A percentile compares a stretch with the other conserved stretches of the same genome.
phyloP scores from a whole-genome alignment of 1,140 invertebrate genomes.

The Diorhabda sublineata region DNA sequence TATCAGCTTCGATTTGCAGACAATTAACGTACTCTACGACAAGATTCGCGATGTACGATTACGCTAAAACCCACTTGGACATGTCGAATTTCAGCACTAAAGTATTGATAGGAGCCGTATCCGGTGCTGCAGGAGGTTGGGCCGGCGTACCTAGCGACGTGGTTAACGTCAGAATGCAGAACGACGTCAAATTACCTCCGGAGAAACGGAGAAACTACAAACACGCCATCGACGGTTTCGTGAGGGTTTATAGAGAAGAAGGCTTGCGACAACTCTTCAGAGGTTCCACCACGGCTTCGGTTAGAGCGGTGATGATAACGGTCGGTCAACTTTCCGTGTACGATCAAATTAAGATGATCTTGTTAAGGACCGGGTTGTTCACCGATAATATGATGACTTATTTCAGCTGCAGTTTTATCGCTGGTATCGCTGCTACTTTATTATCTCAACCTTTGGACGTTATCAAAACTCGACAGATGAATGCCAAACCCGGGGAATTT shows the following conservation, averaged over 20 bases:
- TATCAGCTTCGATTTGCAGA: conserved; percentile 89
- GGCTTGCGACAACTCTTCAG: conserved; percentile 77
- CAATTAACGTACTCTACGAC: conserved; percentile 96
- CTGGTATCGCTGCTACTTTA: conserved; percentile 45
- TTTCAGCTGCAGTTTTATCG: not conserved
- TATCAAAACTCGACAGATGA: conserved; percentile 92
- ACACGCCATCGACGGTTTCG: conserved; percentile 89
- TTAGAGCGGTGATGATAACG: conserved; percentile 86
- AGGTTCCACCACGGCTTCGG: conserved; percentile 84
- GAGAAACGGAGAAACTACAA: conserved; percentile 93
- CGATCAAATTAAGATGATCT: conserved; percentile 76
- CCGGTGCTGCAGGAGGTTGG: conserved; percentile 75
- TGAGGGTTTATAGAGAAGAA: conserved; percentile 74
- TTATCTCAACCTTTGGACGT: conserved; percentile 95
- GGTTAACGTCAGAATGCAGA: conserved; percentile 98
- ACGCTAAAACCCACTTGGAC: conserved; percentile 58
- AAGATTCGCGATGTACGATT: conserved; percentile 95
- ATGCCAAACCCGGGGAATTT: conserved; percentile 82
- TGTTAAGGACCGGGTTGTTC: not conserved
- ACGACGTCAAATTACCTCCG: conserved; percentile 89
- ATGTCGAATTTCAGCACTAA: conserved; percentile 60
- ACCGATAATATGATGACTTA: not conserved
- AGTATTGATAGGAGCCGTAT: conserved; percentile 74
- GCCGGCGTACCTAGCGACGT: conserved; percentile 93
- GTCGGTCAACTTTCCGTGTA: conserved; percentile 93